Conservation (phyloP, 2,888 invertebrate species). For the Platycnemis pennipes region DNA sequence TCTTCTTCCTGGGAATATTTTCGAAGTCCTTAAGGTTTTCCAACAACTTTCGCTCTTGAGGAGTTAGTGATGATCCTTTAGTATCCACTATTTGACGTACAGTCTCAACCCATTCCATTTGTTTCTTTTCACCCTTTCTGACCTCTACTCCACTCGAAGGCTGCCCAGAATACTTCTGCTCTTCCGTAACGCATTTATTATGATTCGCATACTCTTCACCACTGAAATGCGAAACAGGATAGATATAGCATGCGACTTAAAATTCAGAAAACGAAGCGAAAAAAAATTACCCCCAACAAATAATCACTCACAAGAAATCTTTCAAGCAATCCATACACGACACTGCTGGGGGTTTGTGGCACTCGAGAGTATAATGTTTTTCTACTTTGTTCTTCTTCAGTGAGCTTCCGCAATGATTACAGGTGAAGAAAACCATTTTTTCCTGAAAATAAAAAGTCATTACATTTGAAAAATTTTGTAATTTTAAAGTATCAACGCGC, state of each 20-base stretch:
- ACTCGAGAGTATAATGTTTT: conserved; percentile 90
- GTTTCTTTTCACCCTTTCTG: conserved; percentile 93
- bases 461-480: background rate
- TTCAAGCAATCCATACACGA: conserved; percentile 97
- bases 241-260: conserved; percentile 50
- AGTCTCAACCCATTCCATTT: conserved; percentile 90
- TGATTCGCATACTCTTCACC: conserved; percentile 83
- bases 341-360: conserved; percentile 85
- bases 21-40: conserved; percentile 85
- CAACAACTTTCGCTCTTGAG: conserved; percentile 83
- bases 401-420: conserved; percentile 94
- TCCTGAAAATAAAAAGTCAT: background rate
- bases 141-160: conserved; percentile 85
- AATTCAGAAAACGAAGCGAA: background rate
- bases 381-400: conserved; percentile 95
- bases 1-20: conserved; percentile 93
- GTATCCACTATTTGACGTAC: conserved; percentile 84
- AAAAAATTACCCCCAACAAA: too few relatives aligned
- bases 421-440: conserved; percentile 96
- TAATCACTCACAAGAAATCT: conserved; percentile 88
- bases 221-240: conserved; percentile 84
- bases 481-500: background rate
- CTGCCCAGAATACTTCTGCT: conserved; percentile 93
- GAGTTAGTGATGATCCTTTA: conserved; percentile 81
- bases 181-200: conserved; percentile 85